Percentiles rank a stretch among this genome's conserved stretches.
Conservation (phyloP, 2,888 invertebrate genomes). For the Ferdinandea cuprea region DNA sequence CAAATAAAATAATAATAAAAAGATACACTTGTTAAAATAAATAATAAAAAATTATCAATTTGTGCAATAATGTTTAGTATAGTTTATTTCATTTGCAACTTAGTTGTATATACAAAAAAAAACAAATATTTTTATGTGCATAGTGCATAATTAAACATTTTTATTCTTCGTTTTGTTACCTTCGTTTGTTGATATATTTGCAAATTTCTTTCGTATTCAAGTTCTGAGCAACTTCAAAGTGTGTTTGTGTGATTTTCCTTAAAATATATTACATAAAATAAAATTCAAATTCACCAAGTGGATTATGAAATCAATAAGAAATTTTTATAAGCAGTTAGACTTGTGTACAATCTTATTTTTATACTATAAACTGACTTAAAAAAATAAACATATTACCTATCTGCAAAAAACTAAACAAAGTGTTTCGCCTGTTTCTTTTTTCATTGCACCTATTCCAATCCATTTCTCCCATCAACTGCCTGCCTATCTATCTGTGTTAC, state of each 20-base stretch:
- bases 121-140: constrained; percentile 24
- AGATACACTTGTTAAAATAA: constrained; percentile 35
- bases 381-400: constrained; percentile 2
- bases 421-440: constrained; percentile 56
- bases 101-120: constrained; percentile 36
- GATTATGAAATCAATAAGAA: constrained; percentile 9
- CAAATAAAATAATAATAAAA: not conserved
- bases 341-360: constrained; percentile 58
- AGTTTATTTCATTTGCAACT: constrained; percentile 28
- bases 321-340: constrained; percentile 23
- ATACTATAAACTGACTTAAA: constrained; percentile 14
- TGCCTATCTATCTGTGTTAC: constrained; percentile 23
- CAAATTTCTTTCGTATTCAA: constrained; percentile 48
- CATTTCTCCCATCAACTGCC: constrained; percentile 47
- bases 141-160: constrained; percentile 22
- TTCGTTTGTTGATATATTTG: constrained; percentile 43
- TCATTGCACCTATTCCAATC: constrained; percentile 46
- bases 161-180: constrained; percentile 6
- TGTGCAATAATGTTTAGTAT: constrained; percentile 42
- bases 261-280: constrained; percentile 1
- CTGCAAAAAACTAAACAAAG: constrained; percentile 65
- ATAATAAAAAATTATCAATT: constrained; percentile 11
- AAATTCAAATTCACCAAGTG: constrained; percentile 3
- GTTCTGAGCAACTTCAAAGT: constrained; percentile 38
- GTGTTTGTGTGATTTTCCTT: constrained; percentile 47